Evolutionary conservation across 2,888 invertebrate genomes (phyloP).

Genomic region (Buathra laborator): DNA sequence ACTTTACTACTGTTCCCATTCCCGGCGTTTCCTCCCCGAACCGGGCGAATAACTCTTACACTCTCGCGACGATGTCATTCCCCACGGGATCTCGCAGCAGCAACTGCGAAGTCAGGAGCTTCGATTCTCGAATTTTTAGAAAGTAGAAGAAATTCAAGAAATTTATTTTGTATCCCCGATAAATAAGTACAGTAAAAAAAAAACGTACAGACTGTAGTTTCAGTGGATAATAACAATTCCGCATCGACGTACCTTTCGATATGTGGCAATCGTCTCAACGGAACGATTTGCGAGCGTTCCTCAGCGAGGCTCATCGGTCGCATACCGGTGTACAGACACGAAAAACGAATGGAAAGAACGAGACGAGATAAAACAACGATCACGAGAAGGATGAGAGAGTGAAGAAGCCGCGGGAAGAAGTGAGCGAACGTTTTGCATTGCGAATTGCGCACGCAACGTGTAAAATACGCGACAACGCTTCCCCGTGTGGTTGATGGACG

Average conservation of each 20-base stretch:
- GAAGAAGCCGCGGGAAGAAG: constrained; percentile 1
- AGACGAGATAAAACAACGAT: background rate
- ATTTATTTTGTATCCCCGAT: too few relatives aligned
- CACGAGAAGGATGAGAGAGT: background rate
- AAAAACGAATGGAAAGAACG: background rate
- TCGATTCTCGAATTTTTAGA: background rate
- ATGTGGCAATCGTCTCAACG: background rate
- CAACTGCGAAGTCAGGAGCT: background rate
- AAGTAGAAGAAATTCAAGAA: too few relatives aligned
- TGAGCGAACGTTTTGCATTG: constrained; percentile 36
- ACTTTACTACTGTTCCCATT: constrained; percentile 55
- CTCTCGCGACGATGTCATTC: background rate
- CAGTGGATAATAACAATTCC: background rate
- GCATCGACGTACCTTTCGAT: background rate
- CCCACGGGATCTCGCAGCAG: background rate
- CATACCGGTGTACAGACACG: background rate
- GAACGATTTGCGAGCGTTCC: constrained; percentile 1
- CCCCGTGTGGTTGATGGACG: background rate
- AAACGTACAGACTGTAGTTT: background rate
- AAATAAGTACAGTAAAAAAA: too few relatives aligned
- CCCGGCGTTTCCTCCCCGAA: constrained; percentile 32
- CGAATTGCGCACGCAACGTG: background rate
- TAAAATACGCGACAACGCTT: constrained; percentile 6
- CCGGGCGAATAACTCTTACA: background rate
- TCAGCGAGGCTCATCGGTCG: background rate